phyloP scores from a whole-genome alignment of 2,113 vertebrate species.

The Cebus imitator region DNA sequence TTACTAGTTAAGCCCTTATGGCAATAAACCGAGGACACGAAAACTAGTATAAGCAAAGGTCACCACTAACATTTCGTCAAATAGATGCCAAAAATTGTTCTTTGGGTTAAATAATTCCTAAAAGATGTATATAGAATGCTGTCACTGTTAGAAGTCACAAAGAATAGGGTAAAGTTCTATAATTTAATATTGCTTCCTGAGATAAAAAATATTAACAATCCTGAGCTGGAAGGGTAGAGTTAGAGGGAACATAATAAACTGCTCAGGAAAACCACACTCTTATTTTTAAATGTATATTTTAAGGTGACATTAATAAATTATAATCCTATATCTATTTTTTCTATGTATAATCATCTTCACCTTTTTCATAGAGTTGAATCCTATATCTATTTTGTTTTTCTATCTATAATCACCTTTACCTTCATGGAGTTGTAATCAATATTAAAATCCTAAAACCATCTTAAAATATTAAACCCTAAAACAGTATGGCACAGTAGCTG shows the following conservation, averaged over 20 bases:
- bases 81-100: neutral
- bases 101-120: conserved; percentile 1
- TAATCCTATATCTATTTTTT: neutral
- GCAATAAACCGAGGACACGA: neutral
- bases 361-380: neutral
- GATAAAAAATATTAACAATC: neutral
- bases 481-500: neutral
- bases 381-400: neutral
- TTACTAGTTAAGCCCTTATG: neutral
- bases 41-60: neutral
- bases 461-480: neutral
- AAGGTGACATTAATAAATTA: neutral
- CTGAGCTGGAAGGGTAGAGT: neutral
- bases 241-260: neutral
- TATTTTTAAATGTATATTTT: neutral
- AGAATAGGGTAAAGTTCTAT: neutral
- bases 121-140: neutral
- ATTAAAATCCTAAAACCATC: neutral
- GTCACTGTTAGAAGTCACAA: neutral
- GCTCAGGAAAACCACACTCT: neutral
- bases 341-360: neutral
- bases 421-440: neutral
- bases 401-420: neutral
- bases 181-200: neutral
- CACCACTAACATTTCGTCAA: neutral